Evolutionary conservation across 2,888 invertebrate species (phyloP).

Genomic region (Tetrapedia diversipes): DNA sequence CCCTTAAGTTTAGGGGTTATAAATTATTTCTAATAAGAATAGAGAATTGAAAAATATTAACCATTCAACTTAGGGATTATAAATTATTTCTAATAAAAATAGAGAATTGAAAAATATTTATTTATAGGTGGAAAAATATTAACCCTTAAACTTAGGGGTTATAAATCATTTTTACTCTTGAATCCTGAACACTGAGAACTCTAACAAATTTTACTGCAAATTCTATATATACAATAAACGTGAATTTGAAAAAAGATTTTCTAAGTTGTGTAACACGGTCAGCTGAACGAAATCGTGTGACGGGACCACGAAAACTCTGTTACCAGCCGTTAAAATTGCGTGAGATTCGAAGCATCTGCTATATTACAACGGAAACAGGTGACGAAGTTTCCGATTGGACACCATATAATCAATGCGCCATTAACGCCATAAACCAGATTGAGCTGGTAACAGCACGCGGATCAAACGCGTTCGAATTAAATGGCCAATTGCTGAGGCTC

Average conservation of each 20-base stretch:
- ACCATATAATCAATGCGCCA: constrained; percentile 34
- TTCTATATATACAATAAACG: too few relatives aligned
- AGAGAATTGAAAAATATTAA: too few relatives aligned
- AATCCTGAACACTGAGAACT: too few relatives aligned
- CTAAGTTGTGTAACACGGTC: background rate
- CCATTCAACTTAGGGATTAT: too few relatives aligned
- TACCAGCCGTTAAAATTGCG: constrained; percentile 12
- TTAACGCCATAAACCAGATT: constrained; percentile 31
- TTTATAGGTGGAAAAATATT: too few relatives aligned
- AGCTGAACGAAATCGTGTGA: background rate
- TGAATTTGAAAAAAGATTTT: background rate
- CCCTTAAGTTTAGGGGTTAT: too few relatives aligned
- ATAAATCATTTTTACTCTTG: too few relatives aligned
- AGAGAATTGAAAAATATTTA: too few relatives aligned
- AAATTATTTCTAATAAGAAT: too few relatives aligned
- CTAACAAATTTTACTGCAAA: too few relatives aligned
- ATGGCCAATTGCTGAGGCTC: constrained; percentile 26
- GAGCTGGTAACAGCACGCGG: constrained; percentile 21
- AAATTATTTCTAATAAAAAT: too few relatives aligned
- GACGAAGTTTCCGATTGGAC: constrained; percentile 29
- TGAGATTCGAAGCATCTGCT: constrained; percentile 12
- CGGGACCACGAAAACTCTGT: constrained; percentile 8
- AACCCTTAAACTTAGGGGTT: too few relatives aligned
- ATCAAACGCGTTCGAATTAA: constrained; percentile 27
- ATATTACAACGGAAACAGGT: constrained; percentile 28